Evolutionary conservation across 2,888 invertebrate species (phyloP).

Genomic region (Eugnorisma glareosa): DNA sequence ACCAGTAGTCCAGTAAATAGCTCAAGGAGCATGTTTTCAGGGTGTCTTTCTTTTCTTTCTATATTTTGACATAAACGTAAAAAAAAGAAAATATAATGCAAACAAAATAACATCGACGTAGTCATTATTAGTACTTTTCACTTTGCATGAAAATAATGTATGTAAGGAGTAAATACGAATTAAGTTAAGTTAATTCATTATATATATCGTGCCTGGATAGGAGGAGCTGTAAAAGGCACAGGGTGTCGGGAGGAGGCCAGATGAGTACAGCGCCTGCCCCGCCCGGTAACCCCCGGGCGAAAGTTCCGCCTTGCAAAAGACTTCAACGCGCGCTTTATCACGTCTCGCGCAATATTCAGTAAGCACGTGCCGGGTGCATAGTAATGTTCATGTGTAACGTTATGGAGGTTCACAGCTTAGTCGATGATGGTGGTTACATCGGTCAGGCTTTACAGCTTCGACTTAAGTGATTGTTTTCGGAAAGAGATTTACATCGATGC

Average conservation of each 20-base stretch:
- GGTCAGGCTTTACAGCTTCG: neutral
- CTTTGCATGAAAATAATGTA: neutral
- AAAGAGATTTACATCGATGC: neutral
- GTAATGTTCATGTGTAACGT: neutral
- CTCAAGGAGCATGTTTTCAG: too few relatives aligned
- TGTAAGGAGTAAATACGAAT: neutral
- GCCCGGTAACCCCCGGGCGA: constrained; percentile 29
- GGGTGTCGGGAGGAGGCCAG: neutral
- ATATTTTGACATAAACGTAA: neutral
- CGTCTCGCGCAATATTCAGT: neutral
- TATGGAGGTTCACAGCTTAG: neutral
- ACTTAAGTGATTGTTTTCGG: neutral
- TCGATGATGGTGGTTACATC: neutral
- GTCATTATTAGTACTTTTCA: neutral
- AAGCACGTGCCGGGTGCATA: neutral
- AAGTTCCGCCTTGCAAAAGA: constrained; percentile 55
- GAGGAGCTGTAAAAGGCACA: neutral
- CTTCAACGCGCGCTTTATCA: constrained; percentile 56
- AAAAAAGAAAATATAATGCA: neutral
- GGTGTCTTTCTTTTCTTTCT: neutral
- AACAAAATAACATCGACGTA: neutral
- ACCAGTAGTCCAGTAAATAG: too few relatives aligned
- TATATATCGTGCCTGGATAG: neutral
- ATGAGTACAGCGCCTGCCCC: neutral
- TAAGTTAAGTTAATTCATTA: neutral